A percentile compares a stretch with the other conserved stretches of the same genome.
These are phyloP conservation scores for Agapornis roseicollis DNA, from an alignment of 2,113 vertebrate genomes.

Conservation along the genomic window DNA sequence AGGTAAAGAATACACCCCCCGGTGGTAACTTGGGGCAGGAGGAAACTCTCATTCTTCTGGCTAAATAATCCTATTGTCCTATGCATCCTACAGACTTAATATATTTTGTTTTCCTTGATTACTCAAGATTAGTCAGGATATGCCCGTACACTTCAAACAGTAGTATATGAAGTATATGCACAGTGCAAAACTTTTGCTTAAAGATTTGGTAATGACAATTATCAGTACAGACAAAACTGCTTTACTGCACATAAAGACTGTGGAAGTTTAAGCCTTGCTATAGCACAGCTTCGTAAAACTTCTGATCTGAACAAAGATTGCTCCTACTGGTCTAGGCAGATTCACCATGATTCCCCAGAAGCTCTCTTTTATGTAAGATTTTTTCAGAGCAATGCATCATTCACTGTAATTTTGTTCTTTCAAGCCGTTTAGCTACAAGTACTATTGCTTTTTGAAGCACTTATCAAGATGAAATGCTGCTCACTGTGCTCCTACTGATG, in stretches of 20 bases:
- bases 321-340: not conserved
- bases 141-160: not conserved
- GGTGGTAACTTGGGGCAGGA: not conserved
- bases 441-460: not conserved
- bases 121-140: not conserved
- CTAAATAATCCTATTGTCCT: not conserved
- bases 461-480: not conserved
- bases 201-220: not conserved
- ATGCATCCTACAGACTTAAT: not conserved
- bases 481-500: not conserved
- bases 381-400: not conserved
- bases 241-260: not conserved
- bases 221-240: not conserved
- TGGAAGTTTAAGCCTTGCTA: not conserved
- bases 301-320: not conserved
- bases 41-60: not conserved
- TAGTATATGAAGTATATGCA: accelerated
- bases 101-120: not conserved
- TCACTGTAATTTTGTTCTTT: not conserved
- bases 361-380: not conserved
- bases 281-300: not conserved
- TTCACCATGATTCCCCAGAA: not conserved
- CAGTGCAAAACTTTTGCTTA: not conserved
- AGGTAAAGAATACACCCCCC: not conserved
- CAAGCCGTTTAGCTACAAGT: not conserved